Evolutionary conservation across 2,888 invertebrate species (phyloP).

Genomic region (Griposia aprilina): DNA sequence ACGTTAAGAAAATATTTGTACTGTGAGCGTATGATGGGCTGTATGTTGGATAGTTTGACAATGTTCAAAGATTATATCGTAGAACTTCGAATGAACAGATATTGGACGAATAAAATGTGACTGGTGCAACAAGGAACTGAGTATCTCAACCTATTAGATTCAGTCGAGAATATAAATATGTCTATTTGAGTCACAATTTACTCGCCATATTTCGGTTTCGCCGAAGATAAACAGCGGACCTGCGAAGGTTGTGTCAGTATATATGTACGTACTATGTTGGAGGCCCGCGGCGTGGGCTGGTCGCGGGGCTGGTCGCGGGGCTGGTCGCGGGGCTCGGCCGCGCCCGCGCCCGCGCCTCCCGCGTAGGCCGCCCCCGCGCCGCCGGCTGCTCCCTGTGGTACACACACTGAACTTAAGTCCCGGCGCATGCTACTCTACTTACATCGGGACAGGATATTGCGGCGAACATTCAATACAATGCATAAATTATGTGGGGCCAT

Average conservation of each 20-base stretch:
- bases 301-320: slow-evolving; percentile 42
- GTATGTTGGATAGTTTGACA: slow-evolving; percentile 1
- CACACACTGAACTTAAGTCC: background rate
- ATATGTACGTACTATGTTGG: slow-evolving; percentile 76
- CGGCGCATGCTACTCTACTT: background rate
- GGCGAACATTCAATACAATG: background rate
- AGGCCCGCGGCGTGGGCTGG: slow-evolving; percentile 65
- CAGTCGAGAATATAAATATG: background rate
- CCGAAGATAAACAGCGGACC: background rate
- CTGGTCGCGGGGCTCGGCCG: slow-evolving; percentile 43
- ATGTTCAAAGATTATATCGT: background rate
- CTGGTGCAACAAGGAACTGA: background rate
- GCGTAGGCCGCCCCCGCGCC: slow-evolving; percentile 56
- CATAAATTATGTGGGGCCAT: background rate
- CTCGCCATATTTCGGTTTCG: background rate
- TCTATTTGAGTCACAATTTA: background rate
- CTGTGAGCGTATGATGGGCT: background rate
- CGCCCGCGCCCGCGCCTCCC: slow-evolving; percentile 46
- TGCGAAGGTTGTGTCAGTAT: no score
- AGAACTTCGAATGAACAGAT: background rate
- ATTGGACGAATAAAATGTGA: background rate
- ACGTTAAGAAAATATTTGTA: no score
- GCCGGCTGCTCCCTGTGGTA: slow-evolving; percentile 51
- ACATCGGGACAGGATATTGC: background rate
- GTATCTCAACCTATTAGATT: background rate